Conservation (phyloP, 2,113 vertebrate species). For the Aleadryas rufinucha region DNA sequence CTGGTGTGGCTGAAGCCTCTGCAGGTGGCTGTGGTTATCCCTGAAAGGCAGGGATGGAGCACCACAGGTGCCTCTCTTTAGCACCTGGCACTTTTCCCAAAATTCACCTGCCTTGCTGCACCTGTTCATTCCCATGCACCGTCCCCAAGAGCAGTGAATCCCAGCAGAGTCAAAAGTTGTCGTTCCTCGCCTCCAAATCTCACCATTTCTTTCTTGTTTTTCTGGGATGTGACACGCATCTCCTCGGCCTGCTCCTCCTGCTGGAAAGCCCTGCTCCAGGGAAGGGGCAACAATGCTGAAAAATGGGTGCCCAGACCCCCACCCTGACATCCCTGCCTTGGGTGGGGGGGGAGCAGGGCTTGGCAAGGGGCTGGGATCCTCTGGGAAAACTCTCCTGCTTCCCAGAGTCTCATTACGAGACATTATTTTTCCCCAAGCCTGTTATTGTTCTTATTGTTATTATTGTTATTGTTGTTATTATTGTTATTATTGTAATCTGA, state of each 20-base stretch:
- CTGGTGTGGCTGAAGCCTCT: not conserved
- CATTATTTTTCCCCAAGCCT: not conserved
- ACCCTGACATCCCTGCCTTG: not conserved
- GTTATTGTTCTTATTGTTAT: not conserved
- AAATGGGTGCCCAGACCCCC: accelerated
- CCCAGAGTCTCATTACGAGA: not conserved
- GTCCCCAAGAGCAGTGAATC: accelerated
- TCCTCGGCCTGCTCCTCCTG: not conserved
- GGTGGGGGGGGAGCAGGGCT: not conserved
- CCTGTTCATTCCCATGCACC: accelerated
- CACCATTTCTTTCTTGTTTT: not conserved
- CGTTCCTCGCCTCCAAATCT: not conserved
- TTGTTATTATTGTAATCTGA: no score
- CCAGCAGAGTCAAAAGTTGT: not conserved
- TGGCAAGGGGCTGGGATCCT: not conserved
- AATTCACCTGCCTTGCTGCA: not conserved
- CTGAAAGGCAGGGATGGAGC: not conserved
- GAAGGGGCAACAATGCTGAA: accelerated
- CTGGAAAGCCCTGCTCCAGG: not conserved
- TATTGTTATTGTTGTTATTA: not conserved
- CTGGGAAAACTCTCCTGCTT: not conserved
- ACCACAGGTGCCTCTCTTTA: not conserved
- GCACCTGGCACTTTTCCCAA: not conserved
- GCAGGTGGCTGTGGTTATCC: not conserved
- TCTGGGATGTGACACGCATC: not conserved